Evolutionary conservation across 2,888 invertebrate genomes (phyloP), one percentile per base, ranked within the genome.

Genomic region (Cancer borealis): DNA sequence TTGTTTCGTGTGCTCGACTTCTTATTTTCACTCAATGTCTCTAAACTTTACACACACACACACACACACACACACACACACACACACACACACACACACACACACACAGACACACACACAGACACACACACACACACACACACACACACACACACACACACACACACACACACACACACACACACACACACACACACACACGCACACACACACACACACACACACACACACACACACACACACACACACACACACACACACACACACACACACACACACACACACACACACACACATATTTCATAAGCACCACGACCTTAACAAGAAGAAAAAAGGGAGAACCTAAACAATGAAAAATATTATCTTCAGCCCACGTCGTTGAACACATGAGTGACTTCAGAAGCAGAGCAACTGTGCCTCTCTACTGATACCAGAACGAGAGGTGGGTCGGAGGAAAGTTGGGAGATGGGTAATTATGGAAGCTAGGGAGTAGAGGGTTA

Each of bases 21-120:
- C 89, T 45, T 46, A 45, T 46, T 45, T 46, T 45, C 89, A 45
- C 54, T 54, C 89, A 45, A 45, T 45, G 46, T 45, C 89, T 45
- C 89, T 45, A 10, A 45, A 45, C 17, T 46, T 45, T 46, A 46
- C 46, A 89, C 39, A 89, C 89, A 45, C 89, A 89, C 89, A 89
- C 89, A 89, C 89, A 89, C 89, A 89, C 89, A 89, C 89, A 89
- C 89, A 89, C 89, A 89, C 89, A 89, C 89, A 46, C 46, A 46
- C 54, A 17, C 54, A 17, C 54, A 54, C 54, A 54, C 54, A 54
- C 54, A 54, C 54, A 54, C 54, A 54, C 54, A 39, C 39, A 2
- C 39, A 39, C 39, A 39, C 39, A 39, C 39, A 39, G 1, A 39
- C 39, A 39, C 39, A 39, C 39, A 39, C 39, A 39, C 39, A 39